These are phyloP conservation scores for Sebastes matsubarae DNA, from an alignment of 2,797 vertebrate species.

Conservation along the genomic window DNA sequence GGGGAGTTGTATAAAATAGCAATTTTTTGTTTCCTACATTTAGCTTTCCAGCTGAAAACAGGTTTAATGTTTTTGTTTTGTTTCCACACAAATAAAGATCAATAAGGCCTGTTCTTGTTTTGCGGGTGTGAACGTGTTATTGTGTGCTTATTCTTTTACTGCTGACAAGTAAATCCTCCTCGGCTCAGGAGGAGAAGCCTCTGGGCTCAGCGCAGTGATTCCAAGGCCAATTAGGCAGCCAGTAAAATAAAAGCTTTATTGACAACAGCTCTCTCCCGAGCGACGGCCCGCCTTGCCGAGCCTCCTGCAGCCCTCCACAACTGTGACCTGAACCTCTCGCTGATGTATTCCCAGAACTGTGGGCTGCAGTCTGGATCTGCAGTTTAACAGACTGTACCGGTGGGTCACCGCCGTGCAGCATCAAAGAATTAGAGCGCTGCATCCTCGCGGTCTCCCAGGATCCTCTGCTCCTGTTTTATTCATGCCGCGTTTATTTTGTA, in stretches of 20 bases:
- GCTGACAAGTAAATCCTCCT: slow-evolving; percentile 22
- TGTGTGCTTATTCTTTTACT: slow-evolving; percentile 1
- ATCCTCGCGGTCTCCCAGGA: slow-evolving; percentile 11
- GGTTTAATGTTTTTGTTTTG: background rate
- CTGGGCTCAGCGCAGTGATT: slow-evolving; percentile 20
- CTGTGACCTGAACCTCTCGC: slow-evolving; percentile 5
- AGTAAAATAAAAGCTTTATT: slow-evolving; percentile 55
- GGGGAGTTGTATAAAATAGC: background rate
- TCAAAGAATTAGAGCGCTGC: background rate
- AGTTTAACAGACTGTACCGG: background rate
- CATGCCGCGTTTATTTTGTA: slow-evolving; percentile 42
- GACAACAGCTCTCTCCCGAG: slow-evolving; percentile 22
- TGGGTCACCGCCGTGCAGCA: background rate
- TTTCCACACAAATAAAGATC: slow-evolving; percentile 2
- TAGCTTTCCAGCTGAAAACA: background rate
- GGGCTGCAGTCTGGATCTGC: background rate
- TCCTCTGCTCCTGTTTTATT: slow-evolving; percentile 52
- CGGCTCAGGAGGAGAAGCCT: slow-evolving; percentile 1
- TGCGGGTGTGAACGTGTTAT: background rate
- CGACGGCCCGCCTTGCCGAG: background rate
- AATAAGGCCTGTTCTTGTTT: background rate
- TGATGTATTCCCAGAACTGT: background rate
- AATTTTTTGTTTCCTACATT: background rate
- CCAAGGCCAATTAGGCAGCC: slow-evolving; percentile 50
- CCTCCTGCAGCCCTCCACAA: background rate